Evolutionary conservation across 2,113 vertebrate genomes (phyloP).

Genomic region (Romanogobio albipinnatus): DNA sequence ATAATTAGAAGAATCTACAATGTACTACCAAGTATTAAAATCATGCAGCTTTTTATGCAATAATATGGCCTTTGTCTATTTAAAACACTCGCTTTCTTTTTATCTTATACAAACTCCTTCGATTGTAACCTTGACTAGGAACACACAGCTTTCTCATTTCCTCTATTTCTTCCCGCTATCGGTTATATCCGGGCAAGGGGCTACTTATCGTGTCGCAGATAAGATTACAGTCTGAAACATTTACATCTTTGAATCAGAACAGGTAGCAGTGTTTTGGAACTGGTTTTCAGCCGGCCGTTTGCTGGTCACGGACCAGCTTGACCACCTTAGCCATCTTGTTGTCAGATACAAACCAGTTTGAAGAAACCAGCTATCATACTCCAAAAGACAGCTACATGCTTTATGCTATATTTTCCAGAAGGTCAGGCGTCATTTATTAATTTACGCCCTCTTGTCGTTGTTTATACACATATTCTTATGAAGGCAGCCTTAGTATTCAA

Average conservation of each 20-base stretch:
- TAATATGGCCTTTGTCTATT: background rate
- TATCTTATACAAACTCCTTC: constrained; percentile 18
- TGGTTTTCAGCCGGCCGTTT: background rate
- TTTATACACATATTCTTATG: constrained; percentile 37
- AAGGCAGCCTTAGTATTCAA: constrained; percentile 7
- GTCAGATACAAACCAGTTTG: background rate
- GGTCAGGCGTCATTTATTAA: background rate
- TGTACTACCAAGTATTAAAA: background rate
- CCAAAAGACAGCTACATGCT: background rate
- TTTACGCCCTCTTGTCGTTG: background rate
- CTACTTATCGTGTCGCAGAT: constrained; percentile 63
- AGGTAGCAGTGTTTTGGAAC: background rate
- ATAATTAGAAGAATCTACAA: background rate
- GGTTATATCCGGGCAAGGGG: constrained; percentile 6
- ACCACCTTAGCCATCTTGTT: background rate
- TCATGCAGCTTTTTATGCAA: background rate
- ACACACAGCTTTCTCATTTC: constrained; percentile 17
- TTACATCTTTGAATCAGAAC: constrained; percentile 2
- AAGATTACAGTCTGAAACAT: constrained; percentile 63
- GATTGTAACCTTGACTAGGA: constrained; percentile 11
- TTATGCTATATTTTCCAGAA: background rate
- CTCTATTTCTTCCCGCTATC: constrained; percentile 17
- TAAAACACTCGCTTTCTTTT: background rate
- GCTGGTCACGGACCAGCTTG: background rate
- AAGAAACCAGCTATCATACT: background rate